phyloP scores from a whole-genome alignment of 1,140 invertebrate species.

The Pogonognathellus flavescens region DNA sequence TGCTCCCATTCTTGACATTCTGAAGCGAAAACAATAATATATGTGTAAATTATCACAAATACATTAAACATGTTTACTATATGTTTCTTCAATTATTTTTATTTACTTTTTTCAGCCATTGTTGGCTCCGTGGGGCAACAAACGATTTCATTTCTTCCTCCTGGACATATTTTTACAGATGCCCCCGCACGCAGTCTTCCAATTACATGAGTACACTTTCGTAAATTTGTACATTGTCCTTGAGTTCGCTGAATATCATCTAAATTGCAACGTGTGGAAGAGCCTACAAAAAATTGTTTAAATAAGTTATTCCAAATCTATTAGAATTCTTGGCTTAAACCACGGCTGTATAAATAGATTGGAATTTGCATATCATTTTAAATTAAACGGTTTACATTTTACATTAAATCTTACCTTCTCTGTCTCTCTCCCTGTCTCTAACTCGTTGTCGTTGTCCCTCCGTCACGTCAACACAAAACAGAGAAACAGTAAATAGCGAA shows the following conservation, averaged over 20 bases:
- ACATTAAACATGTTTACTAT: no score
- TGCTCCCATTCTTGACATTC: conserved; percentile 63
- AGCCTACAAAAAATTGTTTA: background rate
- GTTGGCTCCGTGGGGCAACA: conserved; percentile 61
- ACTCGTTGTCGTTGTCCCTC: background rate
- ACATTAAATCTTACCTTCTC: background rate
- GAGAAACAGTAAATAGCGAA: no score
- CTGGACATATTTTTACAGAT: conserved; percentile 54
- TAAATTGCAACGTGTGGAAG: conserved; percentile 43
- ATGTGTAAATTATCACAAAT: no score
- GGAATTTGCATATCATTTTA: no score
- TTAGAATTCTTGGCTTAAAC: no score
- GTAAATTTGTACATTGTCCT: conserved; percentile 55
- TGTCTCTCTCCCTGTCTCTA: conserved; percentile 7
- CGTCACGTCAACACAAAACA: background rate
- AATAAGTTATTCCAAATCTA: no score
- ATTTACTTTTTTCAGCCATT: conserved; percentile 59
- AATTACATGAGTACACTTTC: conserved; percentile 51
- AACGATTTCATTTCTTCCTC: conserved; percentile 41
- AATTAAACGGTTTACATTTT: no score
- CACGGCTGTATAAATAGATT: no score
- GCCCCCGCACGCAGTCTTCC: conserved; percentile 43
- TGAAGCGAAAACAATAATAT: conserved; percentile 36
- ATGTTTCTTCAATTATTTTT: no score
- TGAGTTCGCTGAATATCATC: conserved; percentile 56